phyloP scores from a whole-genome alignment of 2,888 invertebrate genomes.

The Epinotia nisella region DNA sequence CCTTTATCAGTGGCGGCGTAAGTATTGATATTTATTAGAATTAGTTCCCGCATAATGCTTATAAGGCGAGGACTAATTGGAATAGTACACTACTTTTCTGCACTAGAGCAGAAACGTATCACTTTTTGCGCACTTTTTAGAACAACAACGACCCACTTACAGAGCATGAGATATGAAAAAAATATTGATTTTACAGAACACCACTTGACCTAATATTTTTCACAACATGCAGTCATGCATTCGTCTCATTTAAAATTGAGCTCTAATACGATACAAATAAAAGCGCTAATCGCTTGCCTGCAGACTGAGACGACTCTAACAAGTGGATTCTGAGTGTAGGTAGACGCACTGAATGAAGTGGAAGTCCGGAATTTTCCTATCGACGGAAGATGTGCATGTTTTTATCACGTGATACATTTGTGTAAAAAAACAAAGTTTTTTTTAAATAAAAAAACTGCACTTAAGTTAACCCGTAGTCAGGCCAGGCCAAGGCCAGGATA shows the following conservation, averaged over 20 bases:
- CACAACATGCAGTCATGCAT: background rate
- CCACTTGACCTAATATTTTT: conserved; percentile 5
- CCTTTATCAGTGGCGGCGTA: too few relatives aligned
- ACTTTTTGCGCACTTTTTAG: too few relatives aligned
- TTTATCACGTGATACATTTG: background rate
- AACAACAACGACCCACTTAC: too few relatives aligned
- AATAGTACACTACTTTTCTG: too few relatives aligned
- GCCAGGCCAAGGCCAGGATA: too few relatives aligned
- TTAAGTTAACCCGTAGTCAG: background rate
- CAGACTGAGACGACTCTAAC: background rate
- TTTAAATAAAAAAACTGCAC: background rate
- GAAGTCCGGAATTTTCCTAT: background rate
- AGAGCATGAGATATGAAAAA: too few relatives aligned
- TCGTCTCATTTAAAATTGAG: background rate
- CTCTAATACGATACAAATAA: background rate
- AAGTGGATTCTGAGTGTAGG: background rate
- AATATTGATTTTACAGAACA: conserved; percentile 11
- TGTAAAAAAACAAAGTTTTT: background rate
- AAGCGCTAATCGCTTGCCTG: background rate
- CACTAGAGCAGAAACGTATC: too few relatives aligned
- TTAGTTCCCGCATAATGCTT: too few relatives aligned
- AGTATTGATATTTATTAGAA: too few relatives aligned
- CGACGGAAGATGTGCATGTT: too few relatives aligned
- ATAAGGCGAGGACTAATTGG: too few relatives aligned
- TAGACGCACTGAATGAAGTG: background rate